phyloP scores from a whole-genome alignment of 2,113 vertebrate species.

The Phrynosoma platyrhinos region DNA sequence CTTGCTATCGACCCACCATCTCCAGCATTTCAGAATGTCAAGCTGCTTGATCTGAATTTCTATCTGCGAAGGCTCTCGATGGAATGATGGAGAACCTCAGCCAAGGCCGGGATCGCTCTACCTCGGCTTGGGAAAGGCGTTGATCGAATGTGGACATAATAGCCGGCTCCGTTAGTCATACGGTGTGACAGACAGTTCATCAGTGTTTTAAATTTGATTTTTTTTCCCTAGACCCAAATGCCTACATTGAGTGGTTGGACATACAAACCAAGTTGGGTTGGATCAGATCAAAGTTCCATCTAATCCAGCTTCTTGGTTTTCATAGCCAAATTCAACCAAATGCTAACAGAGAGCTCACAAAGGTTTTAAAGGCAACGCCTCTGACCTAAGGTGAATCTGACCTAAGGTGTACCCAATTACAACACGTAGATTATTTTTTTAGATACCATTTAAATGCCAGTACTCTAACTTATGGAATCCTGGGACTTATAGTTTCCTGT shows the following conservation, averaged over 20 bases:
- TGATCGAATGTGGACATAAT: not conserved
- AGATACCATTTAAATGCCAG: no score
- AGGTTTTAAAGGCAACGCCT: no score
- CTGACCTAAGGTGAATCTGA: no score
- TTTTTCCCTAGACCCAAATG: not conserved
- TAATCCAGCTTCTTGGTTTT: not conserved
- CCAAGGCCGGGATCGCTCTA: not conserved
- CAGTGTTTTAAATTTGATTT: not conserved
- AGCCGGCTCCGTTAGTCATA: not conserved
- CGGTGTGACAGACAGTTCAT: no score
- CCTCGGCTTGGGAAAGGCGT: not conserved
- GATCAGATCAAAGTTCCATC: not conserved
- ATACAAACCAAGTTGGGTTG: not conserved
- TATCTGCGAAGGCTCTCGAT: not conserved
- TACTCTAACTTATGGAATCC: no score
- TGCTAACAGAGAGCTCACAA: not conserved
- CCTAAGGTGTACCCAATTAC: no score
- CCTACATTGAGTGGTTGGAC: not conserved
- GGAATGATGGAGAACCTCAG: slow-evolving; percentile 24
- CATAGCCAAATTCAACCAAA: not conserved
- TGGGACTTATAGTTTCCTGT: no score
- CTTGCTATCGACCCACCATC: not conserved
- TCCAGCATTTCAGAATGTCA: slow-evolving; percentile 30
- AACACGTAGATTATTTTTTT: no score
- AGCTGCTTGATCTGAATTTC: slow-evolving; percentile 18